Percentiles rank a stretch among this genome's conserved stretches.
Evolutionary conservation across 2,888 invertebrate genomes (phyloP).

Genomic region (Chrysolina oricalcia): DNA sequence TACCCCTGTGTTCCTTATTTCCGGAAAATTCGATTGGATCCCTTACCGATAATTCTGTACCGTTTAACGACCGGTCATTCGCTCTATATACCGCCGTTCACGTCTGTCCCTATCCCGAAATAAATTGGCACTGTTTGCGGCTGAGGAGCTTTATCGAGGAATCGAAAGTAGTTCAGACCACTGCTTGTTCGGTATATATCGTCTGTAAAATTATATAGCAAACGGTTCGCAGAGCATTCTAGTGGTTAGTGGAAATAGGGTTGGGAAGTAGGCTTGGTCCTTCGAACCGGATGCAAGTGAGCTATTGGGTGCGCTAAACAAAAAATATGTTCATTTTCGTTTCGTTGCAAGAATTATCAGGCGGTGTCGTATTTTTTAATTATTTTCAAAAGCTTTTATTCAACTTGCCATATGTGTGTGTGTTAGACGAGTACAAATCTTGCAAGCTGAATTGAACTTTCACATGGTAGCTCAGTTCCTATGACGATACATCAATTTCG

Average conservation of each 20-base stretch:
- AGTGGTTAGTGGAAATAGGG: neutral
- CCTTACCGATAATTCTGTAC: constrained; percentile 47
- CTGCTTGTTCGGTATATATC: constrained; percentile 16
- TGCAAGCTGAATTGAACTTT: too few relatives aligned
- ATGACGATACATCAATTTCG: too few relatives aligned
- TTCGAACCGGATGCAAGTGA: neutral
- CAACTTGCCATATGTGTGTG: too few relatives aligned
- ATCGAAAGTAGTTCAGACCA: constrained; percentile 47
- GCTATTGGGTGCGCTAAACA: neutral
- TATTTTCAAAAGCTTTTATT: too few relatives aligned
- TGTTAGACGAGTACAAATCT: too few relatives aligned
- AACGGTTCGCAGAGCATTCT: constrained; percentile 18
- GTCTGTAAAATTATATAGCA: constrained; percentile 18
- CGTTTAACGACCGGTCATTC: constrained; percentile 53
- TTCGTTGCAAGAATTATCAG: neutral
- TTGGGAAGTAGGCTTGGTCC: neutral
- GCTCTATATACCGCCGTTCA: constrained; percentile 45
- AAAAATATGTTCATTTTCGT: neutral
- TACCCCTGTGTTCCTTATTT: constrained; percentile 38
- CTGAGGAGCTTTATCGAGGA: constrained; percentile 56
- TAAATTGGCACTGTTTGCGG: constrained; percentile 60
- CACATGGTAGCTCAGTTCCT: too few relatives aligned
- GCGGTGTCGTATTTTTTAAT: too few relatives aligned
- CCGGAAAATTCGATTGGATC: constrained; percentile 44
- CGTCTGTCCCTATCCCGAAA: constrained; percentile 56